Base-by-base conservation (phyloP, 2,113 vertebrate genomes). In the Cyanocitta stelleri region DNA sequence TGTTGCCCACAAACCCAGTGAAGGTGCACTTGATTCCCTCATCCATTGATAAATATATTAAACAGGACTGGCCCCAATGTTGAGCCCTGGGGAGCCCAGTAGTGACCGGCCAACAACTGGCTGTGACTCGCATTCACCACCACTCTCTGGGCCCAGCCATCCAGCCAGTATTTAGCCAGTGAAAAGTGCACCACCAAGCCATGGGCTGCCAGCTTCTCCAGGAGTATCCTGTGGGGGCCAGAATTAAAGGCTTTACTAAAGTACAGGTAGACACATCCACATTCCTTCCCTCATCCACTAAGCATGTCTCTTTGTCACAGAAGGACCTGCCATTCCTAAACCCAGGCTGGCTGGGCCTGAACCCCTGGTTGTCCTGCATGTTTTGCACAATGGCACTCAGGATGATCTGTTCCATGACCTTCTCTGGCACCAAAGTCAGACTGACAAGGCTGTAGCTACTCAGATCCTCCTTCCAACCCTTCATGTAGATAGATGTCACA, bases 81-180 rank as follows among this genome's bases (percentile, higher is more conserved):
- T 61, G 73, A 55, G 19, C 46, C 39, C n/a, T 37, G 48, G 11
- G 27, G 35, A 84, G 37, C 23, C 22, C 46, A 61, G 3, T 27
- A 17, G 46, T 44, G 48, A 63, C 19, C 0, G 0, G 13, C 13
- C 1, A 0, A 26, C n/a, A 66, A 2, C 16, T 33, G 46, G 22
- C 13, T 43, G 35, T 78, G 37, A 59, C 8, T 67, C 32, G 4
- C 48, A 44, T 62, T 51, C 54, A 62, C 33, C 35, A 26, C 13
- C 32, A 49, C 11, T 19, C 27, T 30, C 52, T 32, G 14, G 35
- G 54, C 48, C 20, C 23, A 11, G 61, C 16, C 27, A 30, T 2
- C 8, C 41, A n/a, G 27, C 6, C 20, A 46, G 20, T 8, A 14
- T 32, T 44, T 10, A 68, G 21, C 14, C 35, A n/a, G 37, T 7